Base-by-base conservation (phyloP, 2,797 vertebrate genomes). In the Liparis tanakae region DNA sequence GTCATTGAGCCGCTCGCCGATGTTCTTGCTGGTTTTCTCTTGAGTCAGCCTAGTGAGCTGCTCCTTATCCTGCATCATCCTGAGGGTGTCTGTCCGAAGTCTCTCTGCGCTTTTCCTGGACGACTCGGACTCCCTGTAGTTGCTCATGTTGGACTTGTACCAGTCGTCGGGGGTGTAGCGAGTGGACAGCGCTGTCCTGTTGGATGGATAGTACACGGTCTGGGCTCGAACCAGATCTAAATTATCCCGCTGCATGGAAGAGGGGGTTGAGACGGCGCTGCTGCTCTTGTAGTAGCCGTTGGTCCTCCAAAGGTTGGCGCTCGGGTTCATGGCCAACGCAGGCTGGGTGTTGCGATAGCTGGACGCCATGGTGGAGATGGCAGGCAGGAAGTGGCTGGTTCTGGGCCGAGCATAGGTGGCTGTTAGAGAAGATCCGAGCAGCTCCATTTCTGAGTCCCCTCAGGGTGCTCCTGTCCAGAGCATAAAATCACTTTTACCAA, bases 81-180 rank as follows among this genome's bases (percentile, higher is more conserved):
- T 87, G 10, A 95, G 78, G 0, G 96, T 98, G 62, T 99, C 96
- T 1, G 89, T 93, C 1, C 97, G 90, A 51, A 99, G 93, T 14
- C 93, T 93, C 89, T 99, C 98, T 0, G 97, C 96, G 0, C 95
- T 96, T 44, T 95, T 96, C 17, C 95, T 82, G 0, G 95, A 96
- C 0, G 93, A 93, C 80, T 96, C 95, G 0, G 96, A 97, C 67
- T 97, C 96, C n/a, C 93, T 91, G 88, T 93, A 98, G 90, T 96
- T 97, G 91, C 67, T 95, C 69, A 94, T 80, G 87, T 96, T 98
- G 89, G 95, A 96, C 80, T 94, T 94, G 90, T 95, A 93, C 98
- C 98, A 99, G 74, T 99, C 97, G 0, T 97, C 95, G 0, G 96
- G 96, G 0, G 92, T 95, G 87, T 97, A 98, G 33, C 95, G 94